Evolutionary conservation across 2,113 vertebrate genomes (phyloP), one percentile per base, ranked within the genome.

Genomic region (Pituophis catenifer): DNA sequence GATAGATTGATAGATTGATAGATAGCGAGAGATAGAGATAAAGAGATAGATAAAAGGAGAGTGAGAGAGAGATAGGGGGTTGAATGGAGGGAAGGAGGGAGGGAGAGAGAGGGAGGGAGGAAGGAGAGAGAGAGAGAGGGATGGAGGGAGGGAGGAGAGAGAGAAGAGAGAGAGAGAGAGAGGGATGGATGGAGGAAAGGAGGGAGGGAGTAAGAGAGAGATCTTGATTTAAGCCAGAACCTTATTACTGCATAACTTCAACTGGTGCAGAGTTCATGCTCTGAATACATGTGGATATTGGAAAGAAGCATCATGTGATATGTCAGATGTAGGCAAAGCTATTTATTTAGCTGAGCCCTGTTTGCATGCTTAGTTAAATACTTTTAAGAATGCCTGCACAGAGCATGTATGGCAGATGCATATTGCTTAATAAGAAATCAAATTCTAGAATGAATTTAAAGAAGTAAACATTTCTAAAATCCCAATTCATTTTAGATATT

Each of bases 401-500:
- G n/a, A 81, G n/a, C n/a, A 81, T 19, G n/a, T 81, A 19, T 81
- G 86, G 52, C 19, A 52, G 38, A 1, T 15, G 29, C 44, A 87
- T 65, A 53, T 57, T 23, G n/a, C 5, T 92, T 58, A 88, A 29
- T 55, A 54, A 26, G 59, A 65, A 59, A 58, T 19, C 59, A 48
- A 55, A 70, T 29, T 15, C 33, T 62, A 21, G 26, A 93, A 38
- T 21, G 48, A 13, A 86, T 62, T 90, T 86, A 81, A 38, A 19
- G n/a, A 75, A 75, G 15, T 38, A n/a, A 88, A 24, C 11, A 94
- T 89, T 90, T 90, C 95, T 48, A 93, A 89, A 85, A 24, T 93
- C 90, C 88, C 29, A 62, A 57, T 94, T 94, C 81, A 88, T 92
- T 94, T 93, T 81, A 94, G 10, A 89, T 94, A 89, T 94, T 92